Evolutionary conservation across 2,113 vertebrate genomes (phyloP), one percentile per base, ranked within the genome.

Genomic region (Acrocephalus arundinaceus): DNA sequence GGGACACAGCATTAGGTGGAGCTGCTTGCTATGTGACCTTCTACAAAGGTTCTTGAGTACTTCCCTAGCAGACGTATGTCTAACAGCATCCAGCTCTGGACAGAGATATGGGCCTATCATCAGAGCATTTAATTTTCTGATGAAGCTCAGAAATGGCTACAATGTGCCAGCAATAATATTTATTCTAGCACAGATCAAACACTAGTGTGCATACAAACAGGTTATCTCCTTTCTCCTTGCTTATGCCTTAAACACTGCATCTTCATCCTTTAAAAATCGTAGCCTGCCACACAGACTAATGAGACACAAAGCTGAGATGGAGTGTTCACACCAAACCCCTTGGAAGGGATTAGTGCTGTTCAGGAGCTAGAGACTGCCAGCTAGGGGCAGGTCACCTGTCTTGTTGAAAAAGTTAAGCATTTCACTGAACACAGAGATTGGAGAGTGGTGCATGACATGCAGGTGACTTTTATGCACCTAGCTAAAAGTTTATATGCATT

Each of bases 281-380:
- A 76, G 19, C 31, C 59, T 48, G 5, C 7, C 27, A 61, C 6
- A 5, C 7, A 39, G 15, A 4, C 17, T 39, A 52, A 41, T 4
- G 8, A 39, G 51, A 51, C 11, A n/a, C 49, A 41, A n/a, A 48
- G 11, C 28, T 37, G 8, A 91, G 41, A 55, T 0, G 2, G 21
- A 75, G 5, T 3, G 3, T 30, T 77, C 28, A 41, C 0, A 0
- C 10, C 3, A 14, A 74, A 66, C 6, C 22, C 66, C 33, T 92
- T 37, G 30, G 43, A 30, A 31, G 15, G 31, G 31, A 67, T 41
- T 48, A 63, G 14, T 20, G 19, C 10, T 35, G 11, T 15, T 94
- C n/a, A 19, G 61, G 17, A 59, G 20, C 27, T 27, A 39, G 30
- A 82, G 39, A 16, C 12, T 48, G 35, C 15, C 54, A 77, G 2